These are phyloP conservation scores for Drosophila pegasa DNA, from an alignment of 2,888 invertebrate genomes.

Conservation along the genomic window DNA sequence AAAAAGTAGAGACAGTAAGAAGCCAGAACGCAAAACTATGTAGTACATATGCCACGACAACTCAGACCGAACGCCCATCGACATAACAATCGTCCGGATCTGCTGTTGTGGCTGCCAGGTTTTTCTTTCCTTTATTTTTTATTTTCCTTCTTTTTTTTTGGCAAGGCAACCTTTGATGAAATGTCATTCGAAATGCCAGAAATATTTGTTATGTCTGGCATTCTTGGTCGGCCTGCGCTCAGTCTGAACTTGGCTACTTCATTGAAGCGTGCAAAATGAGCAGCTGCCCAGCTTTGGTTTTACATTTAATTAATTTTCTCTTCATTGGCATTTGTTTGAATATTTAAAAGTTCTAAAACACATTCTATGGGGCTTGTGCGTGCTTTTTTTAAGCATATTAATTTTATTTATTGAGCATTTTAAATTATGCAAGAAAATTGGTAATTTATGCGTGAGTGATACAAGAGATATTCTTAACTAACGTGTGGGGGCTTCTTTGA, in stretches of 20 bases:
- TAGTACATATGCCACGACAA: conserved; percentile 46
- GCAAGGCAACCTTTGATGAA: conserved; percentile 72
- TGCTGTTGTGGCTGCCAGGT: conserved; percentile 54
- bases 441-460: no score
- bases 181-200: conserved; percentile 47
- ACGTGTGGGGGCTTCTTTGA: no score
- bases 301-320: conserved; percentile 50
- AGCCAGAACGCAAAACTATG: conserved; percentile 38
- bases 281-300: conserved; percentile 39
- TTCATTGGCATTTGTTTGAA: conserved; percentile 11
- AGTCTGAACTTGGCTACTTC: conserved; percentile 36
- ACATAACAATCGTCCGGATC: conserved; percentile 69
- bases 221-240: conserved; percentile 25
- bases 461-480: no score
- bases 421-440: neutral
- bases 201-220: conserved; percentile 34
- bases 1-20: conserved; percentile 47
- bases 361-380: neutral
- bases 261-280: conserved; percentile 37
- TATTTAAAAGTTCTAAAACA: neutral
- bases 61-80: conserved; percentile 53
- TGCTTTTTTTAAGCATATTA: neutral
- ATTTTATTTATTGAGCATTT: neutral
- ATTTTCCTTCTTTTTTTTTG: conserved; percentile 30
- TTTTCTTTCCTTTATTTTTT: neutral